Conservation (phyloP, 1,140 invertebrate species). For the Sycophila sp. region DNA sequence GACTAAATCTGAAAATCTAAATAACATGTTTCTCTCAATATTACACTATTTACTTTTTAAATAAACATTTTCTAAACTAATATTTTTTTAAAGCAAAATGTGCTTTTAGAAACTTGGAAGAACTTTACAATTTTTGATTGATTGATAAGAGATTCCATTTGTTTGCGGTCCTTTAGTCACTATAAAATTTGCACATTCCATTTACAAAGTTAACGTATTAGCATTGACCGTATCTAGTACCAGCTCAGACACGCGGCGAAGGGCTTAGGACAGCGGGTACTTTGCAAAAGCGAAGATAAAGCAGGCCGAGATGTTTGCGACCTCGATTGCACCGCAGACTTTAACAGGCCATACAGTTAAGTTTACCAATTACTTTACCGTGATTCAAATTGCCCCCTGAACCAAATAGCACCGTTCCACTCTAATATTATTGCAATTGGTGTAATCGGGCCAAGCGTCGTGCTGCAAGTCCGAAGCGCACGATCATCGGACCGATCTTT, state of each 20-base stretch:
- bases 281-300: conserved; percentile 6
- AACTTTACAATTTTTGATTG: no score
- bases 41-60: no score
- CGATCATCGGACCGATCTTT: not conserved
- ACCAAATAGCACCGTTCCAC: conserved; percentile 30
- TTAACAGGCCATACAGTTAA: conserved; percentile 25
- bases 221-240: no score
- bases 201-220: no score
- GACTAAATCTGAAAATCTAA: no score
- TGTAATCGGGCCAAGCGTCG: conserved; percentile 34
- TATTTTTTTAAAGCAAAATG: no score
- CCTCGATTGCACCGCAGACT: conserved; percentile 23
- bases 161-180: no score
- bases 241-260: not conserved
- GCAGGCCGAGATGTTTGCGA: conserved; percentile 10
- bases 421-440: conserved; percentile 37
- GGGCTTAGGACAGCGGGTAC: not conserved
- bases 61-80: no score
- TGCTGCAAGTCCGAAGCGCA: not conserved
- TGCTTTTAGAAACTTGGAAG: no score
- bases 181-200: no score
- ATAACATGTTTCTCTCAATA: no score
- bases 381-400: conserved; percentile 36
- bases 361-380: conserved; percentile 35
- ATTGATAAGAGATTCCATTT: no score